Conservation (phyloP, 2,797 vertebrate genomes). For the Eremophila alpestris region DNA sequence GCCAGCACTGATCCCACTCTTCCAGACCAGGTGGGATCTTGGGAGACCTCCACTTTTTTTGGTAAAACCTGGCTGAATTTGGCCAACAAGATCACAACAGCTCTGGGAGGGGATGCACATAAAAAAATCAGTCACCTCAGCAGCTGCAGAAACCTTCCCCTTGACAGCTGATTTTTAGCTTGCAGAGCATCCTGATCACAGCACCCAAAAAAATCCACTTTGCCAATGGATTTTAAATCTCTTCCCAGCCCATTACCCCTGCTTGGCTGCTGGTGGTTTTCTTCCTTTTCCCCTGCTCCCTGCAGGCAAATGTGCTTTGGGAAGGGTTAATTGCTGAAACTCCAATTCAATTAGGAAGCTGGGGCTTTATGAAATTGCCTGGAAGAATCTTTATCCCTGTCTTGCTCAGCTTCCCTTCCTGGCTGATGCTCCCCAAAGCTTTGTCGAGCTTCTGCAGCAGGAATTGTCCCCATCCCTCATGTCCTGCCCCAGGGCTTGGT, state of each 20-base stretch:
- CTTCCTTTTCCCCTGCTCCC: neutral
- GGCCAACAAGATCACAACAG: neutral
- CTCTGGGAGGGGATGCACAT: rapidly evolving
- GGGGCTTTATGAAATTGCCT: neutral
- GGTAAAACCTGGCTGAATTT: rapidly evolving
- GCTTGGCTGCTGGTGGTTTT: neutral
- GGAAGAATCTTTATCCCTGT: neutral
- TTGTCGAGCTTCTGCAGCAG: neutral
- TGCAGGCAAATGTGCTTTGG: neutral
- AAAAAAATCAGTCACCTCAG: neutral
- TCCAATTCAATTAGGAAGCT: neutral
- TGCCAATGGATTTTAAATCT: neutral
- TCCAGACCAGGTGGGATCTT: neutral
- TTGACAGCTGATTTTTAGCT: neutral
- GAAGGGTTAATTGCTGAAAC: neutral
- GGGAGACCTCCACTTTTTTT: neutral
- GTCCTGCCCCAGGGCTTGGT: neutral
- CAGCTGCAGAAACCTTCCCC: neutral
- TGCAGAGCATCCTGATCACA: neutral
- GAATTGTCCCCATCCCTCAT: neutral
- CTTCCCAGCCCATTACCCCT: neutral
- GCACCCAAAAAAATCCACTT: neutral
- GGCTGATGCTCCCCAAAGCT: neutral
- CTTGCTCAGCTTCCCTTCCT: neutral
- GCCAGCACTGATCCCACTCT: neutral